Evolutionary conservation across 2,888 invertebrate species (phyloP), one percentile per base, ranked within the genome.

Genomic region (Ypsolopha sequella): DNA sequence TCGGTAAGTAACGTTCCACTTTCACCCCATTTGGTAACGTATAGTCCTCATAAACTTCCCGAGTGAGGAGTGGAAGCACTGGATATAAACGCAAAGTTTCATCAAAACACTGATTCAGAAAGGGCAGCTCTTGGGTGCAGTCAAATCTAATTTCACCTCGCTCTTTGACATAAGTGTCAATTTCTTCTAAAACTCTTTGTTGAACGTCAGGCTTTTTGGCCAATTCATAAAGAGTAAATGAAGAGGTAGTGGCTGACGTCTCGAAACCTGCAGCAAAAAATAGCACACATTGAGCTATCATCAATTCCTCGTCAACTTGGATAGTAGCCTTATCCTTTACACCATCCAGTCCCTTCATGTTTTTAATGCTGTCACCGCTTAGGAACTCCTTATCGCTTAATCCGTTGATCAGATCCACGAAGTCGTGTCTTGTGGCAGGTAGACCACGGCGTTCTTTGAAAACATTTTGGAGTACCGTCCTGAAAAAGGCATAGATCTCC

Each of bases 261-360:
- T 58, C 58, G 38, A 56, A 58, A 0, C 58, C 58, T 8, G 58
- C 58, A 6, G 53, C 55, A n/a, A 58, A 58, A 8, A 89, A 88
- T 0, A 85, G 62, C 44, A 82, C 78, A 0, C 79, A 73, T 51
- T 88, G 87, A 0, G 87, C 81, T 0, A 75, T 72, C 33, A 87
- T 55, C 52, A 82, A 67, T 8, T 76, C 63, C 6, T 73, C 51
- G 0, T 69, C 66, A 14, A 81, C 45, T 38, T 54, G 45, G 2
- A 56, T 6, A 9, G 44, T 24, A 0, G 55, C 44, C 35, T 54
- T 55, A 34, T 53, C 48, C 10, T 24, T 24, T 3, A 24, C 24
- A 24, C 24, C 24, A 24, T 51, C 46, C 4, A 4, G 2, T n/a
- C 8, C 35, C 34, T 52, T 53, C 14, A 52, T 41, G 34, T 52